Conservation (phyloP, 2,888 invertebrate species). For the Papilio demoleus region DNA sequence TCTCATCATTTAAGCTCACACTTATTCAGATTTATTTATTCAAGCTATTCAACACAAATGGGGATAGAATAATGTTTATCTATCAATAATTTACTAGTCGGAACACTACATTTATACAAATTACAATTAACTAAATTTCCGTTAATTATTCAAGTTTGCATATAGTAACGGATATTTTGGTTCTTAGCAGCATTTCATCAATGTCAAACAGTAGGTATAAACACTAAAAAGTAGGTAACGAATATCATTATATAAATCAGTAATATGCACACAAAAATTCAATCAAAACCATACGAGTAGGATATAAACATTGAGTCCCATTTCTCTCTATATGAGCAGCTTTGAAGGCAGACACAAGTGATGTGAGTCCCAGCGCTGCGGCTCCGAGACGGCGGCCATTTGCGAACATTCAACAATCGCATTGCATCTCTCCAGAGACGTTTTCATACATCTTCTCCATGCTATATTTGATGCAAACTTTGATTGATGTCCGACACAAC, state of each 20-base stretch:
- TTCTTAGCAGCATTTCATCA: too few relatives aligned
- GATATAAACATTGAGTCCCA: slow-evolving; percentile 12
- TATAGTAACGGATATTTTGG: too few relatives aligned
- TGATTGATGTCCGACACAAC: slow-evolving; percentile 46
- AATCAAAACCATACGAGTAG: not conserved
- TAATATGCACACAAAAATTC: not conserved
- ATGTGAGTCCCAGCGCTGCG: slow-evolving; percentile 51
- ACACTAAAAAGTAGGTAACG: too few relatives aligned
- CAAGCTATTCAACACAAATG: not conserved
- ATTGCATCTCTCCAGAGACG: slow-evolving; percentile 56
- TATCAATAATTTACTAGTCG: not conserved
- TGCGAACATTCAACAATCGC: slow-evolving; percentile 61
- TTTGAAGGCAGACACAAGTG: slow-evolving; percentile 19
- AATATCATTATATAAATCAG: not conserved
- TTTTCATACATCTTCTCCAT: slow-evolving; percentile 51
- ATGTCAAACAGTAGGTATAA: too few relatives aligned
- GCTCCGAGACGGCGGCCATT: slow-evolving; percentile 51
- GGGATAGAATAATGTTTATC: not conserved
- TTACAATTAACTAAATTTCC: too few relatives aligned
- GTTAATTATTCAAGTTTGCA: too few relatives aligned
- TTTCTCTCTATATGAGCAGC: slow-evolving; percentile 19
- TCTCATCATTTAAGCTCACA: slow-evolving; percentile 8
- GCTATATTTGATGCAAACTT: slow-evolving; percentile 46
- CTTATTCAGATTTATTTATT: not conserved
- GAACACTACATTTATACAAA: not conserved